phyloP scores from a whole-genome alignment of 2,888 invertebrate species.

The Nephrotoma guestfalica region DNA sequence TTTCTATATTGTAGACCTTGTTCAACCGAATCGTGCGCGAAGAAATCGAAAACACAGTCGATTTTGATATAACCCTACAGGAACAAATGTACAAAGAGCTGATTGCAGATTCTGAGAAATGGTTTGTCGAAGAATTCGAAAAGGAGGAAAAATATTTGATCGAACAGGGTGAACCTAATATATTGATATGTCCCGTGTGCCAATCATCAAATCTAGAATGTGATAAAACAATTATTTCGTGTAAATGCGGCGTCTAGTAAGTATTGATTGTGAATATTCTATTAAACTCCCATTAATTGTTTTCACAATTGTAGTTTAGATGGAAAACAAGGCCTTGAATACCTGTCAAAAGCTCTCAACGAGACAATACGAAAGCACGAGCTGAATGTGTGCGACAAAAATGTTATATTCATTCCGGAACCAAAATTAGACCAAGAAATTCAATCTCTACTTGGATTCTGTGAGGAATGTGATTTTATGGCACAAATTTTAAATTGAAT shows the following conservation, averaged over 20 bases:
- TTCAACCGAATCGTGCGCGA: constrained; percentile 20
- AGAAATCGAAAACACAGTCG: constrained; percentile 22
- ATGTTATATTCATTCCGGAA: neutral
- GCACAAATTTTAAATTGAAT: neutral
- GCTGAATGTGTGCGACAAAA: neutral
- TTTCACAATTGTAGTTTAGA: neutral
- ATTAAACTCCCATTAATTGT: neutral
- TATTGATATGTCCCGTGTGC: constrained; percentile 40
- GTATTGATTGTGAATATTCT: neutral
- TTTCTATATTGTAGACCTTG: constrained; percentile 8
- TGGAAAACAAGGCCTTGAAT: neutral
- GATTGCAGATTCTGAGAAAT: constrained; percentile 22
- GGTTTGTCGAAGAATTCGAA: constrained; percentile 23
- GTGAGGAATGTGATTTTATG: neutral
- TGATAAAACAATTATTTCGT: constrained; percentile 19
- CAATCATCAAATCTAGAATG: constrained; percentile 30
- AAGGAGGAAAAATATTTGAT: constrained; percentile 19
- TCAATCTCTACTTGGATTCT: neutral
- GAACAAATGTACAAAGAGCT: constrained; percentile 25
- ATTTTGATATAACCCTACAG: constrained; percentile 23
- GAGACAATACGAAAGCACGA: neutral
- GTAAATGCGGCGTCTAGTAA: neutral
- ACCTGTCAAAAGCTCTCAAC: neutral
- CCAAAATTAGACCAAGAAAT: neutral
- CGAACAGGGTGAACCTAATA: constrained; percentile 26